Base-by-base conservation (phyloP, 2,888 invertebrate species). In the Drosophila mimetica region DNA sequence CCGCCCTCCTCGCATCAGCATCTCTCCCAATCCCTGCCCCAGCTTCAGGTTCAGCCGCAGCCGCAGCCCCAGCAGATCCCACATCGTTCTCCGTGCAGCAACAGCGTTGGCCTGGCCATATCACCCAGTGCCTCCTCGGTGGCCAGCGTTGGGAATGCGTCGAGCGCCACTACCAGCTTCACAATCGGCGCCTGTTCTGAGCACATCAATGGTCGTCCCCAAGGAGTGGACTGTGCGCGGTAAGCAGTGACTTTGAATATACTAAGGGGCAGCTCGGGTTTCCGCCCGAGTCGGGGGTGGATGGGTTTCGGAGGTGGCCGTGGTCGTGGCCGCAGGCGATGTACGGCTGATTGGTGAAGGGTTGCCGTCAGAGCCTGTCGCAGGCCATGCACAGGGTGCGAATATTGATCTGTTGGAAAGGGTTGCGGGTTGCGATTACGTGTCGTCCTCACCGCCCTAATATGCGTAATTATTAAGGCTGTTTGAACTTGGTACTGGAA, bases 171-270 rank as follows among this genome's bases (percentile, higher is more conserved):
- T 4, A 81, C 90, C 2, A 91, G 91, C 69, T 92, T 97, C 73
- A 97, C 97, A 90, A 97, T 97, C 92, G 97, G 97, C 42, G 97
- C 97, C 37, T 98, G 98, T 91, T 97, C 98, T 22, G 97, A 98
- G 89, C 98, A 98, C 91, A 95, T 98, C 76, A 97, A 97, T 89
- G 98, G 98, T 42, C 94, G 98, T 76, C 97, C 97, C 1, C 96
- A 97, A 77, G 98, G 98, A 50, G 96, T 97, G 57, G 98, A 98
- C 90, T 99, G 99, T 91, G 95, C 97, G 16, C 89, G 92, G 92
- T 92, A 88, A 90, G 89, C 78, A 46, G n/a, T 9, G n/a, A 1
- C 14, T 36, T 22, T n/a, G 11, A 28, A 13, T 8, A 4, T 28
- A 16, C 16, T 16, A 16, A 11, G 14, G 16, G 18, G 14, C 14